These are phyloP conservation scores for Dione vanillae DNA, from an alignment of 2,888 invertebrate species.

Conservation along the genomic window DNA sequence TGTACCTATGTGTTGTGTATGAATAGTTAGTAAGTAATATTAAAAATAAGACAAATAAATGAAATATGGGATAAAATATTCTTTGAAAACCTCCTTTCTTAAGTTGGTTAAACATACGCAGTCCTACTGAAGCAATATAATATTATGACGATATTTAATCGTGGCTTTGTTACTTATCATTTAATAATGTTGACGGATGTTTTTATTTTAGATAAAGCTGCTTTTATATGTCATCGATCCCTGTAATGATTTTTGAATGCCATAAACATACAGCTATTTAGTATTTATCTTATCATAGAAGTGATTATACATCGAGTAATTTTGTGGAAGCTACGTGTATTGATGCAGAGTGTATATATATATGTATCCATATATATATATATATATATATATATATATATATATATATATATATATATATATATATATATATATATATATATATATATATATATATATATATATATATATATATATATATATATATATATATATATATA, in stretches of 20 bases:
- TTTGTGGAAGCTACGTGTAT: neutral
- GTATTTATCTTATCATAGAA: constrained; percentile 7
- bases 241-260: neutral
- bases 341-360: neutral
- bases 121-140: neutral
- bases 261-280: neutral
- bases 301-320: neutral
- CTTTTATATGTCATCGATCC: neutral
- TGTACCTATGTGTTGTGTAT: too few relatives aligned
- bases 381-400: too few relatives aligned
- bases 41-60: too few relatives aligned
- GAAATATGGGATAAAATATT: neutral
- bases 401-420: too few relatives aligned
- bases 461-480: too few relatives aligned
- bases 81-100: neutral
- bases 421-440: too few relatives aligned
- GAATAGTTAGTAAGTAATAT: too few relatives aligned
- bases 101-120: neutral
- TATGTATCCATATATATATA: neutral
- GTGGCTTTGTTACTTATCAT: neutral
- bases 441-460: too few relatives aligned
- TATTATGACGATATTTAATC: constrained; percentile 1
- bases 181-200: neutral
- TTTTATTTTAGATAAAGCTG: neutral
- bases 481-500: too few relatives aligned